Evolutionary conservation across 2,113 vertebrate genomes (phyloP), one percentile per base, ranked within the genome.

Genomic region (Rhinolophus sinicus): DNA sequence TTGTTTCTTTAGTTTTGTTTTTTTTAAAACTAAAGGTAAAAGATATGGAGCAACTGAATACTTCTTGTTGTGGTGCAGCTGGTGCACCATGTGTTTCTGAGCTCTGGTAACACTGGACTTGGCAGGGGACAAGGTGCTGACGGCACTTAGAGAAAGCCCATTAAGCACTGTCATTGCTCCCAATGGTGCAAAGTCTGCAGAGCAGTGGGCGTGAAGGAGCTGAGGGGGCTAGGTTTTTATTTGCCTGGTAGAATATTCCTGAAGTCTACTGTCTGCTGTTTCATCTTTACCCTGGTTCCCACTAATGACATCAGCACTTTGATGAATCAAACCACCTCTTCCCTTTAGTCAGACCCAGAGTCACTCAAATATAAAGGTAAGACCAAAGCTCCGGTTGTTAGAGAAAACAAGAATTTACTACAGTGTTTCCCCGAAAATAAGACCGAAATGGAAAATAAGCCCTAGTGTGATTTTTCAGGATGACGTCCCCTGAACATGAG

Each of bases 11-110:
- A 44, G 40, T 44, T 44, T 44, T 44, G 40, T 44, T 44, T 38
- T 56, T 73, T 85, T 78, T 58, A 72, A 14, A 84, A 69, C 64
- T n/a, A 75, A 92, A 33, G 60, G 38, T 81, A 75, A 90, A 94
- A 91, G 75, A 80, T 65, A 87, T 6, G 16, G 12, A 96, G 38
- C 60, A 72, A 75, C 47, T 90, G 40, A 76, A 50, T 28, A 14
- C 73, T 58, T 82, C 47, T 47, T 92, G 47, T 77, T 95, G 28
- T 26, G 38, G 67, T 78, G 58, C 3, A 26, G 24, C 26, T 75
- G n/a, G 50, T 75, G 22, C 2, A 77, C 65, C 78, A 38, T 19
- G n/a, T 54, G 73, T 65, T 89, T 87, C 65, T 96, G 69, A 88
- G 47, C 38, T 97, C 70, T 70, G 72, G 16, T 84, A 88, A 88